phyloP scores from a whole-genome alignment of 2,888 invertebrate genomes.

The Phalangium opilio region DNA sequence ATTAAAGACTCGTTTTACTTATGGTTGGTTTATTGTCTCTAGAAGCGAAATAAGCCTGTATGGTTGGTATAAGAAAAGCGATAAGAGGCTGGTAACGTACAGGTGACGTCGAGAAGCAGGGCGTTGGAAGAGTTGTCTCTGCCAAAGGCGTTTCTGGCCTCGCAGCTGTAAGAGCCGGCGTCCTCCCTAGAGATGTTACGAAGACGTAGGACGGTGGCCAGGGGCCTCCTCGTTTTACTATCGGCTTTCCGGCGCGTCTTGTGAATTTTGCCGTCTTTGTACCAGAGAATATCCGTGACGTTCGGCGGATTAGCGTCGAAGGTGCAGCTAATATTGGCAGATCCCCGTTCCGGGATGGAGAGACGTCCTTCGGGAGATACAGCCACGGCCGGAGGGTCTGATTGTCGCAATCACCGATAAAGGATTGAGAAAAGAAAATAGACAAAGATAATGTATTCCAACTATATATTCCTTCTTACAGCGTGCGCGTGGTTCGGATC shows the following conservation, averaged over 20 bases:
- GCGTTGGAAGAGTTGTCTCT: slow-evolving; percentile 53
- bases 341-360: slow-evolving; percentile 59
- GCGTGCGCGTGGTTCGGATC: no score
- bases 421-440: no score
- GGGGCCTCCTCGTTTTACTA: slow-evolving; percentile 8
- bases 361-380: slow-evolving; percentile 52
- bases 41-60: no score
- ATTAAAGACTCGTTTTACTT: no score
- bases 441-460: no score
- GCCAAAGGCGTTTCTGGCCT: slow-evolving; percentile 62
- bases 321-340: slow-evolving; percentile 57
- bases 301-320: slow-evolving; percentile 75
- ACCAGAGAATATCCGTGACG: slow-evolving; percentile 57
- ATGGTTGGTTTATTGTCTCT: no score
- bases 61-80: no score
- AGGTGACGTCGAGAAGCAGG: slow-evolving; percentile 61
- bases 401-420: no score
- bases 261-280: slow-evolving; percentile 36
- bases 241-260: slow-evolving; percentile 40
- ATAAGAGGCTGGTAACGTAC: no score
- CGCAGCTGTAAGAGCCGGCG: slow-evolving; percentile 69
- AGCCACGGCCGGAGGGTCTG: slow-evolving; percentile 71
- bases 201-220: slow-evolving; percentile 51
- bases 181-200: slow-evolving; percentile 57
- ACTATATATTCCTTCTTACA: no score